Evolutionary conservation across 2,888 invertebrate genomes (phyloP), one percentile per base, ranked within the genome.

Genomic region (Cryptocephalus primarius): DNA sequence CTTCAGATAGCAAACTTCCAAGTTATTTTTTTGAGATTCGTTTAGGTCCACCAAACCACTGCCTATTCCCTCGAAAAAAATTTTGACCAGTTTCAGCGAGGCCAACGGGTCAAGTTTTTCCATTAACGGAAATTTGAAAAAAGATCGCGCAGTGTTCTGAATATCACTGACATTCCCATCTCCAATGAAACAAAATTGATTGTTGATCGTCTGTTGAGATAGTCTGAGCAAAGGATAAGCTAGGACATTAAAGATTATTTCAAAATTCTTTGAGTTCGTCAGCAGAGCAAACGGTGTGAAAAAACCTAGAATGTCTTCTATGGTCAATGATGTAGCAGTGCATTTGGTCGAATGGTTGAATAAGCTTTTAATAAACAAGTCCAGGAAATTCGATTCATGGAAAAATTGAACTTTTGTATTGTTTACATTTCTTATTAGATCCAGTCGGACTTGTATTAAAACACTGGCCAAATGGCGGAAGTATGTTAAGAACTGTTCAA

Each of bases 211-310:
- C 22, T 22, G 22, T 22, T 22, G 22, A 22, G 22, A 22, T 6
- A 22, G 22, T 22, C 22, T 6, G 2, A 22, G 6, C 22, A 22
- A 22, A 22, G 22, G 22, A 6, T 22, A 22, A 22, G 22, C 22
- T 22, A 22, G 22, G 22, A 22, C 6, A 22, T 61, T 56, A 46
- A 62, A 63, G 41, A 61, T 54, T 41, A 63, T 58, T 46, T 60
- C 57, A 12, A 59, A 13, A 49, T 64, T 62, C 46, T 55, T 55
- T 9, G 58, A 55, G 14, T 53, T 53, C 14, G 57, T 53, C 2
- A 58, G 38, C 31, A 57, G 38, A n/a, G 58, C 51, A 8, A 58
- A 52, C 41, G 54, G 53, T n/a, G 56, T 41, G 8, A 64, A 44
- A 47, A 59, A 57, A 39, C 53, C 47, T 31, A 56, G 48, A 32